A percentile compares a stretch with the other conserved stretches of the same genome.
phyloP scores from a whole-genome alignment of 2,888 invertebrate genomes.

The Patella depressa region DNA sequence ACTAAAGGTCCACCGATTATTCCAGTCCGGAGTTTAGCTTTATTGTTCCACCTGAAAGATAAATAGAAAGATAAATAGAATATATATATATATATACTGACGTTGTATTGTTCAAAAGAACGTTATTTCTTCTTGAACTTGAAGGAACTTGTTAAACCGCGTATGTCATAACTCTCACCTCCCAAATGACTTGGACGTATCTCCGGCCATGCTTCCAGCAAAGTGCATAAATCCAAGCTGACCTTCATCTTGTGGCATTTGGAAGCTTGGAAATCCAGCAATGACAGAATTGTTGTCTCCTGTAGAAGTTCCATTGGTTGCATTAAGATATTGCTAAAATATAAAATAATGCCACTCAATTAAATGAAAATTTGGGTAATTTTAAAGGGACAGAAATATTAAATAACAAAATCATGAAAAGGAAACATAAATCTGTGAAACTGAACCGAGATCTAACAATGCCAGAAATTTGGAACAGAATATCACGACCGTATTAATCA shows the following conservation, averaged over 20 bases:
- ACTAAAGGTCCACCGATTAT: conserved; percentile 51
- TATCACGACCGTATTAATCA: background rate
- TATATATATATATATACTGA: too few relatives aligned
- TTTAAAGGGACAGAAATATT: background rate
- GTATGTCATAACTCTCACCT: conserved; percentile 24
- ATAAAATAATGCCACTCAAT: background rate
- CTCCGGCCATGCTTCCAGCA: conserved; percentile 45
- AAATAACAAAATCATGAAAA: background rate
- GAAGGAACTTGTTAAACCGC: conserved; percentile 15
- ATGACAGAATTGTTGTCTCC: conserved; percentile 33
- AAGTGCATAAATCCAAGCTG: conserved; percentile 39
- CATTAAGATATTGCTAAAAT: conserved; percentile 34
- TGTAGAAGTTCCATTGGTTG: conserved; percentile 29
- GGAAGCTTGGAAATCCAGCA: conserved; percentile 45
- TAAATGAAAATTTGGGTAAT: too few relatives aligned
- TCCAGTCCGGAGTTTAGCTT: conserved; percentile 37
- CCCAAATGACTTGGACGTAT: conserved; percentile 31
- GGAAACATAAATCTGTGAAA: background rate
- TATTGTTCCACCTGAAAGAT: background rate
- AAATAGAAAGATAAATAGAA: background rate
- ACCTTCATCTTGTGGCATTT: conserved; percentile 25
- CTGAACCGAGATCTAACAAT: background rate
- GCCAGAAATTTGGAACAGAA: background rate
- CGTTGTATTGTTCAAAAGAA: too few relatives aligned
- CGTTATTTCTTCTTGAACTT: background rate